A percentile compares a stretch with the other conserved stretches of the same genome.
Conservation (phyloP, 2,113 vertebrate genomes). For the Phycodurus eques region DNA sequence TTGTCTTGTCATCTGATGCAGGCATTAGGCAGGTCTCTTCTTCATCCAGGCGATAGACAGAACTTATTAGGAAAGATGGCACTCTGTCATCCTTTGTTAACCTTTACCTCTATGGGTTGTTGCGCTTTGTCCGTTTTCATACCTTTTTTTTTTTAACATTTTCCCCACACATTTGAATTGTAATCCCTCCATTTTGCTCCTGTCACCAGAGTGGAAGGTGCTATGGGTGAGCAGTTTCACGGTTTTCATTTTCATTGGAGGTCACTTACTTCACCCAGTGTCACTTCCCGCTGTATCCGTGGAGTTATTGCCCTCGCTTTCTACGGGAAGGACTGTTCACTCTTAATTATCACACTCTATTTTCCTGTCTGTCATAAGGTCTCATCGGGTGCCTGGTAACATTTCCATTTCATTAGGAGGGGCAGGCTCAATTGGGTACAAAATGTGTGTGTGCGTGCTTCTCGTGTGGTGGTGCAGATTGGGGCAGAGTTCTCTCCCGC, state of each 20-base stretch:
- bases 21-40: not conserved
- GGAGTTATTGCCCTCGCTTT: constrained; percentile 19
- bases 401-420: constrained; percentile 53
- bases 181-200: not conserved
- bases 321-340: constrained; percentile 20
- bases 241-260: constrained; percentile 8
- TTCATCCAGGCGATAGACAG: constrained; percentile 22
- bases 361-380: constrained; percentile 49
- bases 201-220: not conserved
- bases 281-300: constrained; percentile 15
- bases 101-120: constrained; percentile 6
- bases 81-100: constrained; percentile 7
- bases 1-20: no score
- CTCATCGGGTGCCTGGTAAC: constrained; percentile 41
- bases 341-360: constrained; percentile 58
- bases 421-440: constrained; percentile 9
- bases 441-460: constrained; percentile 11
- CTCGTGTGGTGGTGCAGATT: constrained; percentile 43
- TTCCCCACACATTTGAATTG: constrained; percentile 7
- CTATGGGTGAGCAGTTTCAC: constrained; percentile 6
- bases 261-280: constrained; percentile 13
- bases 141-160: constrained; percentile 1
- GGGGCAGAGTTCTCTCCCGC: constrained; percentile 33
- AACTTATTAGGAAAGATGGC: not conserved
- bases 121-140: not conserved